Evolutionary conservation across 2,113 vertebrate genomes (phyloP), one percentile per base, ranked within the genome.

Genomic region (Melospiza georgiana): DNA sequence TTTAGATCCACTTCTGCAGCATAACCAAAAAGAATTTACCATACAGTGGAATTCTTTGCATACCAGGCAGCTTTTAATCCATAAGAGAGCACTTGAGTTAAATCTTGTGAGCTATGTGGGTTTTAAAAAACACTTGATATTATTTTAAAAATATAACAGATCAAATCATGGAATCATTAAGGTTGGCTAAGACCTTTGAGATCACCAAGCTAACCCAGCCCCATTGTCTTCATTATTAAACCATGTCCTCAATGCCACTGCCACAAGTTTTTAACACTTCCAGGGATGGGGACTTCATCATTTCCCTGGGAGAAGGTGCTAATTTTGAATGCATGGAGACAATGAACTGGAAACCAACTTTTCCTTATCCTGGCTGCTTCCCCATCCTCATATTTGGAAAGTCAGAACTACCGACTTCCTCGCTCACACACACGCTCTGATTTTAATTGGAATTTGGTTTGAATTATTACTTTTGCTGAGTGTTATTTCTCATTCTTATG

Each of bases 311-410:
- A 77, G 57, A 71, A 37, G 0, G 1, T 23, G 57, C 27, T 55
- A 2, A 63, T 46, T 89, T 67, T 49, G 49, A 61, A 49, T n/a
- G 8, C 30, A 46, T 2, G 16, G 6, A 37, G 5, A 25, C 22
- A 73, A 37, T 9, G 3, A 91, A 67, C 23, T 19, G 31, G 9
- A 91, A 31, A 54, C 54, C 58, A 43, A 22, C 9, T 19, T 20
- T 11, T 35, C 19, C 55, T 74, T 6, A 52, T 7, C 22, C 51
- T 48, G 9, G 2, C 4, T 69, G 71, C 22, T 46, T 59, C 46
- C 20, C n/a, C 51, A 77, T 21, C 78, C 57, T 37, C 46, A 1
- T 1, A 16, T 52, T 48, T 2, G 8, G 1, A 6, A 23, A 0
- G 1, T 30, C 37, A 68, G 24, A 31, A 66, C 18, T 41, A 54